Evolutionary conservation across 1,140 invertebrate species (phyloP).

Genomic region (Nebria ingens): DNA sequence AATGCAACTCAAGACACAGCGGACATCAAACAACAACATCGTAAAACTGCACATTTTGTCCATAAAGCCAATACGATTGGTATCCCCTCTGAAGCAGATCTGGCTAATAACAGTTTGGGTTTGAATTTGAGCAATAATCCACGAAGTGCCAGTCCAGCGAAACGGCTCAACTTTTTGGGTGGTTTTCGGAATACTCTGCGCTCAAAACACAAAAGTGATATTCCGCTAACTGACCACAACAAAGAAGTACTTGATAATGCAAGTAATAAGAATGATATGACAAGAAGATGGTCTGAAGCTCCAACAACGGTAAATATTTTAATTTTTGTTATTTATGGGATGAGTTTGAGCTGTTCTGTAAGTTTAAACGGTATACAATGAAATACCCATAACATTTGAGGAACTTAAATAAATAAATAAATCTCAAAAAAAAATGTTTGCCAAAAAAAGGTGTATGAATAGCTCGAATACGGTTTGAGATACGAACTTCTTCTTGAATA

Average conservation of each 20-base stretch:
- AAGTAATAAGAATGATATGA: constrained; percentile 26
- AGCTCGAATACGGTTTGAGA: too few species aligned
- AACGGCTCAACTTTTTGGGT: constrained; percentile 25
- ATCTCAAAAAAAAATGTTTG: too few species aligned
- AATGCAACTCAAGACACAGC: constrained; percentile 22
- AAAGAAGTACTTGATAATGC: constrained; percentile 20
- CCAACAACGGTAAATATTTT: constrained; percentile 31
- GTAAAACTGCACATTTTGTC: constrained; percentile 26
- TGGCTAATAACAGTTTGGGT: constrained; percentile 19
- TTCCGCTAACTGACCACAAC: neutral
- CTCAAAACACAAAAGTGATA: constrained; percentile 31
- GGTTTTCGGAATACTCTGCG: constrained; percentile 26
- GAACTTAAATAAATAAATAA: too few species aligned
- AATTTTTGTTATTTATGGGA: too few species aligned
- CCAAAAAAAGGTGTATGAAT: too few species aligned
- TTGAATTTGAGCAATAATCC: constrained; percentile 20
- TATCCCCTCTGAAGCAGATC: constrained; percentile 36
- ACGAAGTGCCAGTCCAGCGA: neutral
- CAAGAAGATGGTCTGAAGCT: constrained; percentile 31
- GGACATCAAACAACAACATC: constrained; percentile 26
- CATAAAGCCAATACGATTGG: constrained; percentile 51
- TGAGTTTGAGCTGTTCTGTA: too few species aligned
- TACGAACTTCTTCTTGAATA: too few species aligned
- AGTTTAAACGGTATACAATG: too few species aligned
- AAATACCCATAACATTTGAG: too few species aligned